Evolutionary conservation across 2,888 invertebrate species (phyloP).

Genomic region (Drosophila anceps): DNA sequence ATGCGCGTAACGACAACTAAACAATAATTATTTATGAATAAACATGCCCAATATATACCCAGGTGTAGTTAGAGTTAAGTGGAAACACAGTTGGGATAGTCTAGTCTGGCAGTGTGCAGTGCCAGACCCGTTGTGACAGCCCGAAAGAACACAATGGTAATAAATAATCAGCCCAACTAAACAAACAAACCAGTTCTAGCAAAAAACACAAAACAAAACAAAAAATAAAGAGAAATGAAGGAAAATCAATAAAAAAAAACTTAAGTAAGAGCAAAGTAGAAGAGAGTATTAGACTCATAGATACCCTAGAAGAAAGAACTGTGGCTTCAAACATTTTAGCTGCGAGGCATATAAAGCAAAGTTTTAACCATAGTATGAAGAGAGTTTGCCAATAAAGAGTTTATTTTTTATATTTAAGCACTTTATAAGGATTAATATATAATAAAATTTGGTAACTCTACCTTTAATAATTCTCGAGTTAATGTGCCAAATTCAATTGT

Average conservation of each 20-base stretch:
- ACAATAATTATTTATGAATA: constrained; percentile 31
- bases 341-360: neutral
- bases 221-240: too few relatives aligned
- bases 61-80: neutral
- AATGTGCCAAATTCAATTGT: too few relatives aligned
- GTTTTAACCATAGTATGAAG: neutral
- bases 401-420: neutral
- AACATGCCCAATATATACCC: constrained; percentile 5
- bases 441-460: neutral
- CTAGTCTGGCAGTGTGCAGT: neutral
- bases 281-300: neutral
- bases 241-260: constrained; percentile 69
- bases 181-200: constrained; percentile 43
- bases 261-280: neutral
- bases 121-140: constrained; percentile 4
- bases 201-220: neutral
- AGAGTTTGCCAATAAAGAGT: neutral
- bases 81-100: constrained; percentile 9
- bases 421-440: neutral
- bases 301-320: neutral
- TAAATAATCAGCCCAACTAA: constrained; percentile 17
- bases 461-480: too few relatives aligned
- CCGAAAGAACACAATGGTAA: constrained; percentile 6
- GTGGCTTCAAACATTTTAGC: neutral
- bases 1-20: constrained; percentile 40